phyloP scores from a whole-genome alignment of 2,797 vertebrate species.

The Alauda arvensis region DNA sequence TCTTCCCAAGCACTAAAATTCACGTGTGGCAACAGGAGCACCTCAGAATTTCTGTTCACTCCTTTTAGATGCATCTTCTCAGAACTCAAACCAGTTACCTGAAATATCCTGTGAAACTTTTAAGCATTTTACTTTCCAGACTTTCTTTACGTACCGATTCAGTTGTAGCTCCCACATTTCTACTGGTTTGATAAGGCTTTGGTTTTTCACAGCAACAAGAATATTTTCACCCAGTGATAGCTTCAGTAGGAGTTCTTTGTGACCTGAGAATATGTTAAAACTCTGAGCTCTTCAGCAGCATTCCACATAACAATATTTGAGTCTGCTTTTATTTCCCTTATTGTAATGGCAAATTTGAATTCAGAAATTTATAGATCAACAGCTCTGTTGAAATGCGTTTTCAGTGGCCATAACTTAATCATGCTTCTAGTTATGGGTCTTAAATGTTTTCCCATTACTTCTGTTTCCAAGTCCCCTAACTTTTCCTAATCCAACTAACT shows the following conservation, averaged over 20 bases:
- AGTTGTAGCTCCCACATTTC: neutral
- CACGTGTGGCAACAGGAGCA: neutral
- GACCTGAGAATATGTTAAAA: neutral
- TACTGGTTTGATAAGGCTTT: neutral
- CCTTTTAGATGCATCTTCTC: neutral
- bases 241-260: neutral
- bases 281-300: neutral
- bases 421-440: neutral
- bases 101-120: neutral
- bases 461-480: neutral
- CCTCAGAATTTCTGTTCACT: neutral
- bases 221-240: neutral
- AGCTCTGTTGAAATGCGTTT: neutral
- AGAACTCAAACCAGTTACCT: neutral
- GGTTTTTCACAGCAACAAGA: neutral
- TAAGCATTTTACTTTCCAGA: neutral
- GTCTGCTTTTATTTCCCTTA: neutral
- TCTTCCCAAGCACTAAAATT: neutral
- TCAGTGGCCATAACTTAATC: neutral
- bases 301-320: neutral
- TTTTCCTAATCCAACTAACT: neutral
- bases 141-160: neutral
- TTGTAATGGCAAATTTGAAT: neutral
- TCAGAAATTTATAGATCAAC: neutral
- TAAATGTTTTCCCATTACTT: neutral